Evolutionary conservation across 2,113 vertebrate species (phyloP), one percentile per base, ranked within the genome.

Genomic region (Esox niger): DNA sequence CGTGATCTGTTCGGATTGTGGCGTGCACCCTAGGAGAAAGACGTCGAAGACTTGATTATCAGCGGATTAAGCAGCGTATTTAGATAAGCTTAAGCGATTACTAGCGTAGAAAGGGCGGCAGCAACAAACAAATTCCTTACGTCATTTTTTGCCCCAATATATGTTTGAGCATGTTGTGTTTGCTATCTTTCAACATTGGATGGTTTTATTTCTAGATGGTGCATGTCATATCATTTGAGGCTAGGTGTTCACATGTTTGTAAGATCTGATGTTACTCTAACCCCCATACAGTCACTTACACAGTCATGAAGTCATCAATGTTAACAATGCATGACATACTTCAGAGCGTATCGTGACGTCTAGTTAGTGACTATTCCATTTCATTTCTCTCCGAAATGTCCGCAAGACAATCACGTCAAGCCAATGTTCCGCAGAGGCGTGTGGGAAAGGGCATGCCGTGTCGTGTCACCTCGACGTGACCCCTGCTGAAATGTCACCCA

Each of bases 11-110:
- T 82, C 76, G 70, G 83, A 80, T 84, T 80, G 84, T 78, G 67
- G 79, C 74, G 70, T n/a, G 43, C 82, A 74, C 38, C 38, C 3
- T 33, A 21, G 64, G 32, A 57, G 59, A 77, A 60, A 63, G 79
- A 71, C 74, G 66, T 31, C 62, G 52, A 57, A 46, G 57, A 32
- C 38, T 35, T 81, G 38, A 76, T 84, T 82, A 88, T 87, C 88
- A 84, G 84, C 79, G 83, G 87, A 89, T 90, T 88, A 89, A 89
- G 88, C 82, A 80, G 78, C 88, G 85, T n/a, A 89, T 86, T 90
- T 88, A 87, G 79, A 80, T 79, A 78, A 83, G 88, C 77, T 86
- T 86, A 84, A 87, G 85, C 78, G 89, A 90, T 90, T 91, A 90
- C 88, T 83, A 88, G 82, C 80, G 82, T 83, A 88, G 86, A 81